Base-by-base conservation (phyloP, 23 tunicate species). In the Trididemnum miniatum region DNA sequence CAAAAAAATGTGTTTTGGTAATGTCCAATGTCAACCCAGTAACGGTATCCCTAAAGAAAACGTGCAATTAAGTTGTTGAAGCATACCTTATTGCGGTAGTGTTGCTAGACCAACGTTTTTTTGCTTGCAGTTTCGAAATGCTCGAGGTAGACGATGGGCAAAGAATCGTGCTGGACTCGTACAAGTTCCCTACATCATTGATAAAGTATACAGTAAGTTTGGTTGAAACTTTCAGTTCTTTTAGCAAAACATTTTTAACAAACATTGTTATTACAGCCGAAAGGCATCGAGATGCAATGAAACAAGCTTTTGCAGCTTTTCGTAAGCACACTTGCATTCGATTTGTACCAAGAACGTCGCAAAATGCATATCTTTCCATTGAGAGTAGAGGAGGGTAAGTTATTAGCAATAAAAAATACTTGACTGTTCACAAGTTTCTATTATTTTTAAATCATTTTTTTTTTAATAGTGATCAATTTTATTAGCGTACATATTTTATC, bases 291-390 rank as follows among this genome's bases (percentile, higher is more conserved):
- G 29, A 62, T 25, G 50, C 82, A 20, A 87, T 87, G 15, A 49
- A 71, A 51, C 30, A 39, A 24, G 91, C 81, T 4, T 83, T 87
- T 79, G 83, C 66, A 18, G 20, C 72, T 18, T 86, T 79, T 84
- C 7, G 87, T 1, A 50, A 66, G 39, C 89, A 91, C 77, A 90
- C 99, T 5, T 96, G 99, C 49, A 75, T 96, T 59, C 85, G 91
- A 38, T 96, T 96, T 65, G 89, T 91, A 1, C 99, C 91, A 23
- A 72, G 93, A 79, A 37, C 60, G 54, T 22, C 89, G 3, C 97
- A 96, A 32, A 76, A 64, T 65, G 77, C 82, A 22, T 96, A 86
- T 76, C 84, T 96, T 51, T 72, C 44, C 25, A 91, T 96, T 28
- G 77, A 74, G n/a, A 82, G 85, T 69, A 87, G 72, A 23, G 80